phyloP scores from a whole-genome alignment of 2,113 vertebrate species.

The Podilymbus podiceps region DNA sequence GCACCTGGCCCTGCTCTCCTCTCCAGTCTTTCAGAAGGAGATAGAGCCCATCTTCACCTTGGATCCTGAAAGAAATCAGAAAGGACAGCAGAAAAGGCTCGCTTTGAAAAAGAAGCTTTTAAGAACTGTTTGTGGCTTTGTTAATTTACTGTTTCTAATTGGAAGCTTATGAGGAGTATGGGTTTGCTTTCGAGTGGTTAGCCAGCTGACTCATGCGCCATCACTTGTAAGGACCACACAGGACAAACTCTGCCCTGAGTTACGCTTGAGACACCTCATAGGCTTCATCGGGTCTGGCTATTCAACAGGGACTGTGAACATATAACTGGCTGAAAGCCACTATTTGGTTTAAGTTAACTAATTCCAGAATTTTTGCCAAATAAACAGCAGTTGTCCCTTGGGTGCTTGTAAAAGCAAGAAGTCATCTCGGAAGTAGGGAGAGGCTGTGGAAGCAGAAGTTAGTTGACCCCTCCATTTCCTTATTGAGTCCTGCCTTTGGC shows the following conservation, averaged over 20 bases:
- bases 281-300: neutral
- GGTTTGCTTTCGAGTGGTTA: constrained; percentile 47
- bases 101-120: neutral
- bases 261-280: neutral
- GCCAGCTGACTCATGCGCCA: neutral
- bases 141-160: constrained; percentile 25
- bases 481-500: neutral
- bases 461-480: neutral
- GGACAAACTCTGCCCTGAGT: neutral
- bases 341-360: neutral
- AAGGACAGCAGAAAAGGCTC: neutral
- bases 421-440: neutral
- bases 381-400: neutral
- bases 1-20: neutral
- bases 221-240: neutral
- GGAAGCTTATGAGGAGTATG: neutral
- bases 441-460: neutral
- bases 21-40: neutral
- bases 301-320: neutral
- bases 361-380: neutral
- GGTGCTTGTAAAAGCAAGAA: neutral
- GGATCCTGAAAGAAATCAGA: neutral
- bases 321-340: neutral
- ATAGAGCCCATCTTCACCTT: neutral
- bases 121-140: neutral